Conservation (phyloP, 2,888 invertebrate genomes). For the Pantelozetes paolii region DNA sequence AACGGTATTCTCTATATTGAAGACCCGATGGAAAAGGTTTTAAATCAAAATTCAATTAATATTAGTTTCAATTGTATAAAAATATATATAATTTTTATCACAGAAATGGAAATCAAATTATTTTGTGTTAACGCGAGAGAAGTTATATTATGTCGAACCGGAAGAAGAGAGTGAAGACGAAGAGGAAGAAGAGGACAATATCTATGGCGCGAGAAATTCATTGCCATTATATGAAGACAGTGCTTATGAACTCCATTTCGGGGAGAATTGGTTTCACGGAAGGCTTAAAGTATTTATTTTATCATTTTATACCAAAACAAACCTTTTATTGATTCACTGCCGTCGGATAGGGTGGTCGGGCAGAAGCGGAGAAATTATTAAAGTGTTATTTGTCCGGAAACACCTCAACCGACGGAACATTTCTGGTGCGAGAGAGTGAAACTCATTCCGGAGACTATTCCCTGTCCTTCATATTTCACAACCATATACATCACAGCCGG, state of each 20-base stretch:
- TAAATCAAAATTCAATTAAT: too few relatives aligned
- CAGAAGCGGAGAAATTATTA: conserved; percentile 54
- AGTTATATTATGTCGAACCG: conserved; percentile 78
- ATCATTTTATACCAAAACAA: background rate
- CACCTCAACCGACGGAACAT: conserved; percentile 73
- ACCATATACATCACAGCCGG: conserved; percentile 83
- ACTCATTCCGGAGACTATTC: conserved; percentile 96
- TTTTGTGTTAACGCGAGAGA: conserved; percentile 81
- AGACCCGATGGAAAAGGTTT: conserved; percentile 65
- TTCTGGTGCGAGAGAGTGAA: conserved; percentile 82
- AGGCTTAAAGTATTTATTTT: conserved; percentile 1
- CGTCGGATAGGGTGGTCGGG: conserved; percentile 66
- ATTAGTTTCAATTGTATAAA: too few relatives aligned
- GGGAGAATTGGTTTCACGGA: conserved; percentile 85
- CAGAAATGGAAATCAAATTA: conserved; percentile 87
- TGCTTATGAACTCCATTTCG: conserved; percentile 76
- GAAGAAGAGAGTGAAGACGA: conserved; percentile 61
- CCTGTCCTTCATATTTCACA: conserved; percentile 81
- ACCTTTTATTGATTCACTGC: background rate
- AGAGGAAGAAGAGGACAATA: conserved; percentile 52
- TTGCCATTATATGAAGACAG: conserved; percentile 51
- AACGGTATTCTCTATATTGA: conserved; percentile 84
- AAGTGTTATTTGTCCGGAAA: conserved; percentile 52
- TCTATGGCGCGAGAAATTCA: conserved; percentile 58
- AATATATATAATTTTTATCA: background rate